These are phyloP conservation scores for Meloidogyne chitwoodi DNA, from an alignment of 1,140 invertebrate species.

Conservation along the genomic window DNA sequence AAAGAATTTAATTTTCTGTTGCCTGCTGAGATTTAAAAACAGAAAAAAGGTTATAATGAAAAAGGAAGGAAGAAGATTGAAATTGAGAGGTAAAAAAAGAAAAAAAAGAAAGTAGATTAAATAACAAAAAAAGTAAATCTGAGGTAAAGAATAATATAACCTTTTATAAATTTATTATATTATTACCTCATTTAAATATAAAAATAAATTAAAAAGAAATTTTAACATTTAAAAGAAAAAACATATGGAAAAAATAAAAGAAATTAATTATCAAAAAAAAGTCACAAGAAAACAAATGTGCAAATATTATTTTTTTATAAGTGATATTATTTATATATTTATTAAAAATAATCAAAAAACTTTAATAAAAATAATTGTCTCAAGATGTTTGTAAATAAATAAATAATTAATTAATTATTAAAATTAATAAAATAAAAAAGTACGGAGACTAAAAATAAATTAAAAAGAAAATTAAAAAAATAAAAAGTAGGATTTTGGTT, in stretches of 20 bases:
- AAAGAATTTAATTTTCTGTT: background rate
- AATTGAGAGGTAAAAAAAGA: constrained; percentile 1
- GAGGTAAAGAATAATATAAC: too few species aligned
- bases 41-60: background rate
- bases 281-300: too few species aligned
- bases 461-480: background rate
- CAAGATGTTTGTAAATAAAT: background rate
- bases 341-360: too few species aligned
- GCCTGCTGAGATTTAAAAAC: background rate
- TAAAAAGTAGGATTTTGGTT: background rate
- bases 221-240: background rate
- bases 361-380: background rate
- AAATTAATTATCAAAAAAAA: too few species aligned
- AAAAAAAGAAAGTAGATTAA: background rate
- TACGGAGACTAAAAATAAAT: background rate
- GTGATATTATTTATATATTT: too few species aligned
- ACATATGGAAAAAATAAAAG: background rate
- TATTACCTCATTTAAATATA: too few species aligned
- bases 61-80: background rate
- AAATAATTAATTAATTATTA: background rate
- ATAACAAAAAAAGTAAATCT: too few species aligned
- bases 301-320: too few species aligned
- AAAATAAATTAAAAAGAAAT: too few species aligned
- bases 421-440: background rate
- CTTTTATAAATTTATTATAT: too few species aligned